These are phyloP conservation scores for Caenorhabditis sulstoni DNA, from an alignment of 2,888 invertebrate species.

Conservation along the genomic window DNA sequence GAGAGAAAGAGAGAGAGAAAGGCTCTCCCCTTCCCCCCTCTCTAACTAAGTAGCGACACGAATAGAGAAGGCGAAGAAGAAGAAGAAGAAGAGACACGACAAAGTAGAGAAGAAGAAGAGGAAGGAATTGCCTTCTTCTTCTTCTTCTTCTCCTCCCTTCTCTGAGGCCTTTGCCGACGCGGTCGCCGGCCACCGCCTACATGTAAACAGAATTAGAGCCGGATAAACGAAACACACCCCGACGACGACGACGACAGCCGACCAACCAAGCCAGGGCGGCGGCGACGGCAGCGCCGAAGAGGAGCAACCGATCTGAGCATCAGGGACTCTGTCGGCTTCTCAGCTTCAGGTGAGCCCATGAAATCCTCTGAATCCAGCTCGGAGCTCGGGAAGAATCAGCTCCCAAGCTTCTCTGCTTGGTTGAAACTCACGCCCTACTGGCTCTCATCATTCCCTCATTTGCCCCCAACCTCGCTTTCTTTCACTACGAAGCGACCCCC, in stretches of 20 bases:
- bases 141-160: constrained; percentile 23
- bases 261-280: not conserved
- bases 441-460: no score
- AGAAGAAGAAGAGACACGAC: not conserved
- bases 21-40: no score
- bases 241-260: constrained; percentile 33
- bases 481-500: no score
- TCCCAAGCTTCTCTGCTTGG: no score
- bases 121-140: constrained; percentile 46
- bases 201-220: constrained; percentile 59
- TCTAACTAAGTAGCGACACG: constrained; percentile 19
- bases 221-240: constrained; percentile 28
- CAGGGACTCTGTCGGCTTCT: no score
- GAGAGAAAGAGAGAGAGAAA: not conserved
- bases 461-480: no score
- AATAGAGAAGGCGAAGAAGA: constrained; percentile 21
- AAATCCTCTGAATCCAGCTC: no score
- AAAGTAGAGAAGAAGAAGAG: constrained; percentile 34
- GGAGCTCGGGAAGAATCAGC: no score
- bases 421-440: no score
- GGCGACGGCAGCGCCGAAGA: no score
- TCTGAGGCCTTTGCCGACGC: not conserved
- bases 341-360: no score
- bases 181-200: constrained; percentile 19
- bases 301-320: no score